These are phyloP conservation scores for Argopecten irradians DNA, from an alignment of 1,140 invertebrate genomes.

Conservation along the genomic window DNA sequence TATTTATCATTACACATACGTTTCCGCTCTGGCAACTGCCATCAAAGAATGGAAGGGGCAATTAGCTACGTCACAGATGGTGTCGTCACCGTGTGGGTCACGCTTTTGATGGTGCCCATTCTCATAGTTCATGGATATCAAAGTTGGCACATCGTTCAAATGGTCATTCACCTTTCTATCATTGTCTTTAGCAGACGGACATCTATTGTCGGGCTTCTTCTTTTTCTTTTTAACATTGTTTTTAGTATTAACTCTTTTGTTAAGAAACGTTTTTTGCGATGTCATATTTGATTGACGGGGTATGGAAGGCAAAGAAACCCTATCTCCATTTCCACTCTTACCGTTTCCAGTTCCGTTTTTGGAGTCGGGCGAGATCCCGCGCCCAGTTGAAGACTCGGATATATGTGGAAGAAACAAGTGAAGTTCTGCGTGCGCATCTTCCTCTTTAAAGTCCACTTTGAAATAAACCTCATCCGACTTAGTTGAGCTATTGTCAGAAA, in stretches of 20 bases:
- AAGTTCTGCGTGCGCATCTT: slow-evolving; percentile 54
- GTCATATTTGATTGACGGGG: slow-evolving; percentile 37
- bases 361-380: not conserved
- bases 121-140: slow-evolving; percentile 58
- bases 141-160: slow-evolving; percentile 60
- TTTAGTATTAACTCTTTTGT: slow-evolving; percentile 36
- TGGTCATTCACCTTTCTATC: slow-evolving; percentile 53
- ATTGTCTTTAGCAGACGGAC: slow-evolving; percentile 49
- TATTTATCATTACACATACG: not conserved
- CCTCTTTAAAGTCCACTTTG: slow-evolving; percentile 61
- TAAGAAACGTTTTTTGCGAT: slow-evolving; percentile 21
- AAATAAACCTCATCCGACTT: slow-evolving; percentile 43
- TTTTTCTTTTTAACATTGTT: slow-evolving; percentile 46
- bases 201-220: slow-evolving; percentile 41
- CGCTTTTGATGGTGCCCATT: slow-evolving; percentile 36
- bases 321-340: slow-evolving; percentile 30
- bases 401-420: slow-evolving; percentile 63
- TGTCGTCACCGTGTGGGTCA: slow-evolving; percentile 36
- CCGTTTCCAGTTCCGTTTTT: slow-evolving; percentile 36
- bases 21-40: not conserved
- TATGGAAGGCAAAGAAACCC: slow-evolving; percentile 33
- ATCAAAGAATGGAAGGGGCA: slow-evolving; percentile 48
- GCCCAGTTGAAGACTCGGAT: slow-evolving; percentile 23
- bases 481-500: not conserved
- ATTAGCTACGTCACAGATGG: slow-evolving; percentile 57